These are phyloP conservation scores for Mythimna lalbum DNA, from an alignment of 2,888 invertebrate genomes.

Conservation along the genomic window DNA sequence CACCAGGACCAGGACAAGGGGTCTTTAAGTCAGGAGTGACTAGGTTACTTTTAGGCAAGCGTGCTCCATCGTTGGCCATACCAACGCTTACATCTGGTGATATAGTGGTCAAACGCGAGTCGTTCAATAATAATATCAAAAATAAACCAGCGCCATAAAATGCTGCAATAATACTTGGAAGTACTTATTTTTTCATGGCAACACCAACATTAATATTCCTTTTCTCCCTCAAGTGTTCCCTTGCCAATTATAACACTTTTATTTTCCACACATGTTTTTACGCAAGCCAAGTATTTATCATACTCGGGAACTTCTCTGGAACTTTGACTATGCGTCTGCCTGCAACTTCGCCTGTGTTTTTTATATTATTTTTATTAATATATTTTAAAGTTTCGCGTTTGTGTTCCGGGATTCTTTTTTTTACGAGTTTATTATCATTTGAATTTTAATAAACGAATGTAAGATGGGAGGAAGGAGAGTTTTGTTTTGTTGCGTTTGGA, in stretches of 20 bases:
- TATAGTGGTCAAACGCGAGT: too few relatives aligned
- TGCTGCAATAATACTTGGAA: neutral
- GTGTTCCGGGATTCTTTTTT: conserved; percentile 51
- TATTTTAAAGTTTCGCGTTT: conserved; percentile 62
- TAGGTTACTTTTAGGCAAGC: too few relatives aligned
- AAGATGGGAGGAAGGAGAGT: conserved; percentile 31
- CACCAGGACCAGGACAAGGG: too few relatives aligned
- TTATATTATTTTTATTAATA: conserved; percentile 55
- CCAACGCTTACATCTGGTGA: too few relatives aligned
- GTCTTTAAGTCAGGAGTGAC: too few relatives aligned
- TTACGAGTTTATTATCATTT: conserved; percentile 56
- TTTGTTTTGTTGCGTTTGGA: conserved; percentile 24
- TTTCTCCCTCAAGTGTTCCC: conserved; percentile 50
- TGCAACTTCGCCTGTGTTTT: conserved; percentile 63
- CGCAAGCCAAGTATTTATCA: conserved; percentile 71
- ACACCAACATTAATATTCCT: conserved; percentile 26
- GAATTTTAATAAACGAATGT: conserved; percentile 58
- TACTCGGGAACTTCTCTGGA: conserved; percentile 70
- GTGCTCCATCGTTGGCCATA: too few relatives aligned
- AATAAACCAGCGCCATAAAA: neutral
- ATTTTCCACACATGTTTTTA: conserved; percentile 52
- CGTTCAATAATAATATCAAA: too few relatives aligned
- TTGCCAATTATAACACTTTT: conserved; percentile 29
- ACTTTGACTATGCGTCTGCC: conserved; percentile 76
- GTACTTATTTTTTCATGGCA: conserved; percentile 34